Base-by-base conservation (phyloP, 2,888 invertebrate genomes). In the Parnassius glacialis region DNA sequence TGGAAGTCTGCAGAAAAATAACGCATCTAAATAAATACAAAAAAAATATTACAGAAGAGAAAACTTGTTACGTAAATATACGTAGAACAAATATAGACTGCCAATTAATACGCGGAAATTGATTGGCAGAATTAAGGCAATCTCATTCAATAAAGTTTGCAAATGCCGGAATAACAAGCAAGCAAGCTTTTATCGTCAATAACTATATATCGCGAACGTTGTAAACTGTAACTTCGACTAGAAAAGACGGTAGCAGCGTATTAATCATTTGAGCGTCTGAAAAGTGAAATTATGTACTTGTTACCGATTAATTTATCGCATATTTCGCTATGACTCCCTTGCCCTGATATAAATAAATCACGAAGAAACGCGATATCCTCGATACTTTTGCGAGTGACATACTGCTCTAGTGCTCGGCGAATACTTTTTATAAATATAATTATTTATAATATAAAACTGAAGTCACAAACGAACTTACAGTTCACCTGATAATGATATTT, bases 311-410 rank as follows among this genome's bases (percentile, higher is more conserved):
- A 62, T 72, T 69, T 48, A 68, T 64, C 68, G 50, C 44, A 54
- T 11, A 52, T 62, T 62, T 68, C 70, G 79, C 79, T 81, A 78
- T 72, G 80, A 83, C 83, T 81, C 77, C 78, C 79, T 73, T 69
- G 71, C 78, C 79, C 73, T 69, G 71, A 62, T 66, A 70, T 68
- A 67, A 72, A 83, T 85, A 85, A 83, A 84, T 85, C 81, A 80
- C 70, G 64, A 55, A 58, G 75, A 79, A 83, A 84, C 75, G 74
- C 74, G 80, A 82, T 82, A 80, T 67, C 68, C 52, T 52, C 12
- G 79, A 79, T 78, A 76, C 80, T 71, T 77, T 73, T 58, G 52
- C 67, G 42, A 55, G 73, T 64, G 70, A 72, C 71, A 70, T 61
- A 78, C 66, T 50, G 44, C 11, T 5, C 9, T 41, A 41, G 41